phyloP scores from a whole-genome alignment of 2,888 invertebrate genomes.

The Trissonchulus latispiculum region DNA sequence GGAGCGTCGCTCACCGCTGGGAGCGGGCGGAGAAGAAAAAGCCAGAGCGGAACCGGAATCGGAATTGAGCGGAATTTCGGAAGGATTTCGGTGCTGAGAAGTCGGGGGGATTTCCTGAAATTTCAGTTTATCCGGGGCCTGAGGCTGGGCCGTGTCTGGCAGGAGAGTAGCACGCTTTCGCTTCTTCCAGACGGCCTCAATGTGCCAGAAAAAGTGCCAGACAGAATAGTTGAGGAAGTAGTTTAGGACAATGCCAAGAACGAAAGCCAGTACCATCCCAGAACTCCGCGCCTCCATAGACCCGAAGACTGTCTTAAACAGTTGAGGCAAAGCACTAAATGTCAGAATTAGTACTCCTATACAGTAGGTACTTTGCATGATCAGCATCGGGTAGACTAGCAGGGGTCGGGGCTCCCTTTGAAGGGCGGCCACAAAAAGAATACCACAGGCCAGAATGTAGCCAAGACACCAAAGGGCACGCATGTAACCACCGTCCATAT shows the following conservation, averaged over 20 bases:
- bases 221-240: constrained; percentile 1
- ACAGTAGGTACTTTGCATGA: constrained; percentile 40
- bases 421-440: background rate
- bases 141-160: too few relatives aligned
- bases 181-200: background rate
- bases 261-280: background rate
- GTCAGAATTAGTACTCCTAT: constrained; percentile 39
- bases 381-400: constrained; percentile 33
- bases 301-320: constrained; percentile 20
- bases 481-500: constrained; percentile 32
- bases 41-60: too few relatives aligned
- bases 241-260: background rate
- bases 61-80: too few relatives aligned
- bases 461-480: constrained; percentile 9
- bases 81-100: too few relatives aligned
- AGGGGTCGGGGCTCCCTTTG: constrained; percentile 30
- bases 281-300: background rate
- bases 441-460: background rate
- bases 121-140: too few relatives aligned
- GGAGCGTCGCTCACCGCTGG: too few relatives aligned
- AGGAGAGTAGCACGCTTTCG: too few relatives aligned
- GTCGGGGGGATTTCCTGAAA: too few relatives aligned
- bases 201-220: constrained; percentile 10
- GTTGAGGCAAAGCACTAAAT: constrained; percentile 41
- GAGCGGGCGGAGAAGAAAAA: too few relatives aligned